Conservation (phyloP, 2,888 invertebrate genomes). For the Aphelenchoides bicaudatus region DNA sequence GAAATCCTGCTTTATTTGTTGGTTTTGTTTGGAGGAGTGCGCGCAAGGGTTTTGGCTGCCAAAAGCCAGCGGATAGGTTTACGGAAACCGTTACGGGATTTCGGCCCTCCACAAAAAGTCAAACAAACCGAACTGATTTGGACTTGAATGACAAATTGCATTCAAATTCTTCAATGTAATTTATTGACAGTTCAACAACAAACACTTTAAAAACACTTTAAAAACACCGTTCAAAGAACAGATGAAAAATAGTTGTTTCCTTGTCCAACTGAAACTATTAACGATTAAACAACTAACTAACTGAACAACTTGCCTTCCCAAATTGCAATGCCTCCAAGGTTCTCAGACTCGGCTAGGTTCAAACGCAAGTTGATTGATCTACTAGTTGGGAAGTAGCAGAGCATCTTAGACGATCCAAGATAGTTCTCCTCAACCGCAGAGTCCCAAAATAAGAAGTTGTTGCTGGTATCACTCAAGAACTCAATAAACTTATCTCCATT, state of each 20-base stretch:
- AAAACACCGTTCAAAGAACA: not conserved
- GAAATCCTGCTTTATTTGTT: too few relatives aligned
- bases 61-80: too few relatives aligned
- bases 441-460: conserved; percentile 42
- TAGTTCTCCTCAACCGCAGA: conserved; percentile 41
- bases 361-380: conserved; percentile 45
- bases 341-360: conserved; percentile 41
- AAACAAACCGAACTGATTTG: too few relatives aligned
- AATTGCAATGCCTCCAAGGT: conserved; percentile 48
- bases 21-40: too few relatives aligned
- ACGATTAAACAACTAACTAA: too few relatives aligned
- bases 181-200: not conserved
- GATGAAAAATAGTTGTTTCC: conserved; percentile 44
- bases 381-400: conserved; percentile 45
- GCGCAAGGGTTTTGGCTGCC: too few relatives aligned
- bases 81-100: too few relatives aligned
- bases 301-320: too few relatives aligned
- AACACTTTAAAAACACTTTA: not conserved
- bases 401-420: not conserved
- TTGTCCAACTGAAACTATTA: too few relatives aligned
- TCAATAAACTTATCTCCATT: conserved; percentile 38
- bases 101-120: too few relatives aligned
- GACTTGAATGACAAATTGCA: too few relatives aligned
- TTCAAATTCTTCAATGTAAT: too few relatives aligned
- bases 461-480: conserved; percentile 28